Percentiles rank a stretch among this genome's conserved stretches.
These are phyloP conservation scores for Naja naja DNA, from an alignment of 2,113 vertebrate genomes.

Conservation along the genomic window DNA sequence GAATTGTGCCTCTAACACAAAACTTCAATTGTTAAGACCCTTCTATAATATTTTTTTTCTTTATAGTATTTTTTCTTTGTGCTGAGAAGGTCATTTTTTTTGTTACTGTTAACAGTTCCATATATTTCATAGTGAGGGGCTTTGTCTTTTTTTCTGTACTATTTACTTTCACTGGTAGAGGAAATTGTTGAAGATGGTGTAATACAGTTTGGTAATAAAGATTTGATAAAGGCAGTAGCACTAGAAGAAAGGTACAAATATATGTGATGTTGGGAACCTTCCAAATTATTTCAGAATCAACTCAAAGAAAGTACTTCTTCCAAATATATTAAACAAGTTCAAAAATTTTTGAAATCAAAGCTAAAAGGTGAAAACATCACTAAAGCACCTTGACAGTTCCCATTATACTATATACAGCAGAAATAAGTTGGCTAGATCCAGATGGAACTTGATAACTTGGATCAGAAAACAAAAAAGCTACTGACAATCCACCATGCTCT, in stretches of 20 bases:
- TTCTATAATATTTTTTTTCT: background rate
- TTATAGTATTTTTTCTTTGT: background rate
- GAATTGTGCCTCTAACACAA: background rate
- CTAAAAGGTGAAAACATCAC: background rate
- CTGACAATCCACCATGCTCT: background rate
- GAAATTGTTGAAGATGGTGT: background rate
- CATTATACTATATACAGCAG: background rate
- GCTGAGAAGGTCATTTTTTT: background rate
- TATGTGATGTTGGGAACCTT: background rate
- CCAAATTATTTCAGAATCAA: background rate
- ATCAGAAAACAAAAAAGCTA: background rate
- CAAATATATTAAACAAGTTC: background rate
- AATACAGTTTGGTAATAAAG: background rate
- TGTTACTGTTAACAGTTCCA: background rate
- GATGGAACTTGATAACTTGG: background rate
- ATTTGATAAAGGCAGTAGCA: background rate
- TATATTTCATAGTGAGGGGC: background rate
- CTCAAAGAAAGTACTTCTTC: background rate
- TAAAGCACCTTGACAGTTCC: background rate
- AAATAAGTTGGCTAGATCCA: background rate
- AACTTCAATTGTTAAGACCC: background rate
- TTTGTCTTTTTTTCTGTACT: background rate
- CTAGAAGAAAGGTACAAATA: background rate
- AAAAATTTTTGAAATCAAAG: background rate
- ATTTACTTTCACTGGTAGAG: background rate